Evolutionary conservation across 2,888 invertebrate species (phyloP).

Genomic region (Drosophila vallismaia): DNA sequence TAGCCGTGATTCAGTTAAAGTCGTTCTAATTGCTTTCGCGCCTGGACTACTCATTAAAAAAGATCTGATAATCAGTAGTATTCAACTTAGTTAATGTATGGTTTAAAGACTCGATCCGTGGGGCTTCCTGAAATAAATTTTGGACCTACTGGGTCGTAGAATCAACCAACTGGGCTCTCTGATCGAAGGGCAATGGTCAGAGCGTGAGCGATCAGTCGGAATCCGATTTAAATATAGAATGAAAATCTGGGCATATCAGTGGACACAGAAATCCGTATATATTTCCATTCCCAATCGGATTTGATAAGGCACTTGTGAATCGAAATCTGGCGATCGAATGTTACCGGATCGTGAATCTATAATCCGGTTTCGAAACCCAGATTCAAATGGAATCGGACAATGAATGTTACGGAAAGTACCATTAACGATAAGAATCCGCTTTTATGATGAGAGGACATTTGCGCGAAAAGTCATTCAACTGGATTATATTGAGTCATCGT

Average conservation of each 20-base stretch:
- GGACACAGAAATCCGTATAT: constrained; percentile 12
- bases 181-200: constrained; percentile 33
- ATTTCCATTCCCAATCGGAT: constrained; percentile 18
- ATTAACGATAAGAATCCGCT: not conserved
- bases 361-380: constrained; percentile 42
- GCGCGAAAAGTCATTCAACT: constrained; percentile 53
- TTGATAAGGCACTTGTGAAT: constrained; percentile 36
- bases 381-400: constrained; percentile 16
- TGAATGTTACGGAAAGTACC: not conserved
- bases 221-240: constrained; percentile 40
- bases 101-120: not conserved
- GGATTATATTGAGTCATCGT: constrained; percentile 16
- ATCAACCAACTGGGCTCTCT: constrained; percentile 4
- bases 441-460: constrained; percentile 39
- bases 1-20: constrained; percentile 8
- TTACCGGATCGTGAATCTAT: constrained; percentile 27
- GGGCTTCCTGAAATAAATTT: constrained; percentile 29
- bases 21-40: constrained; percentile 19
- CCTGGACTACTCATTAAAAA: constrained; percentile 7
- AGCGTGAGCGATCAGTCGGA: constrained; percentile 12
- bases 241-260: constrained; percentile 40
- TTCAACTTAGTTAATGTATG: not conserved
- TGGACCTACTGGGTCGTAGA: constrained; percentile 9
- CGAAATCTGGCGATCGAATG: constrained; percentile 37
- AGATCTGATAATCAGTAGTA: constrained; percentile 11